Evolutionary conservation across 1,140 invertebrate species (phyloP), one percentile per base, ranked within the genome.

Genomic region (Temnothorax longispinosus): DNA sequence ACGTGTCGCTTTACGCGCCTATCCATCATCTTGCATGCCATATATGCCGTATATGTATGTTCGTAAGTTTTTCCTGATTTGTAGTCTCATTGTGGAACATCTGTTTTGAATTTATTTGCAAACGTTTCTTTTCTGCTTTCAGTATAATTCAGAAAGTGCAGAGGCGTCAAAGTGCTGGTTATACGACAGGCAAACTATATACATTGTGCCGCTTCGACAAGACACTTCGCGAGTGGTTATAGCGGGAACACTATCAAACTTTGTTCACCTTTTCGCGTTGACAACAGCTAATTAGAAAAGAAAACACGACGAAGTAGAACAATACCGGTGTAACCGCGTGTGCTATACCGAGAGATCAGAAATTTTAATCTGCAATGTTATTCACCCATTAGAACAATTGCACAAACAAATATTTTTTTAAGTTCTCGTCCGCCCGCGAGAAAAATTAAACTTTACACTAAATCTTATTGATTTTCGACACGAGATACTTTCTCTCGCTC

Each of bases 21-120:
- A 87, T 67, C 76, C 81, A 67, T 89, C 88, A 91, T 93, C 88
- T 50, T 93, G 93, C 93, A 94, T 94, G 93, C 50, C 81, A 91
- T 88, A 86, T 27, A 86, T 85, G 81, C 75, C 81, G 84, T 89
- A 74, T 85, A 81, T 92, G 87, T 92, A 89, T 92, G 88, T 91
- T 88, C 47, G 91, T 92, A 82, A 84, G 67, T 90, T 90, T 62
- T 77, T 85, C 58, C 89, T 91, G 52, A 91, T 87, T 88, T 90
- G 90, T 91, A 89, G 87, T 85, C 27, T 89, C 87, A 91, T 91
- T 91, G 90, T 91, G 85, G 78, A 85, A 87, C 87, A 89, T 91
- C 69, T 76, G 67, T 89, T 90, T 89, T 71, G 8, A 62, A 89
- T 91, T 91, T 90, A 91, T 91, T 91, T 91, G 90, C 89, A 58